These are phyloP conservation scores for Cydia amplana DNA, from an alignment of 1,140 invertebrate genomes.

Conservation along the genomic window DNA sequence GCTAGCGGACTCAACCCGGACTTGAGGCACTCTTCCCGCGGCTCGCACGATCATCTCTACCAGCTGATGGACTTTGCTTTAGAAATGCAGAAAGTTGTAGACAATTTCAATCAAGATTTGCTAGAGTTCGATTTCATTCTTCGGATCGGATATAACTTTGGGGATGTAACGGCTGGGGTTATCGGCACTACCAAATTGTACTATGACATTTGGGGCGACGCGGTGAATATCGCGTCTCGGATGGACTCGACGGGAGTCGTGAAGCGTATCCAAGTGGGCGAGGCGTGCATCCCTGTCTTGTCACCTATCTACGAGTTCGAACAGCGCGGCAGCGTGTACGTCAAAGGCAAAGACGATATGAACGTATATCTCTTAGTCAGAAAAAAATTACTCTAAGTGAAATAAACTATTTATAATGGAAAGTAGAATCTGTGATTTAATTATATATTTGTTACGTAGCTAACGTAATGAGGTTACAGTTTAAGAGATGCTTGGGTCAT, in stretches of 20 bases:
- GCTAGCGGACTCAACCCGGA: constrained; percentile 95
- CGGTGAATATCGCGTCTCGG: constrained; percentile 97
- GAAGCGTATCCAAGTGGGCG: constrained; percentile 92
- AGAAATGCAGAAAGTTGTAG: constrained; percentile 92
- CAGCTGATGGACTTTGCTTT: constrained; percentile 93
- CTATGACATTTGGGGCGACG: constrained; percentile 99
- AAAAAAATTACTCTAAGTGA: constrained; percentile 72
- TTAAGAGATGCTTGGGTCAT: constrained; percentile 42
- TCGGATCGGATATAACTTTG: constrained; percentile 90
- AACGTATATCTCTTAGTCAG: constrained; percentile 88
- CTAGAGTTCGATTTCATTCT: constrained; percentile 95
- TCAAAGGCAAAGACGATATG: constrained; percentile 98
- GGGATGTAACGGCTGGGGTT: constrained; percentile 96
- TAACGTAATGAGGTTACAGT: constrained; percentile 38
- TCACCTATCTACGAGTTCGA: constrained; percentile 88
- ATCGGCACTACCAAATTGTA: constrained; percentile 97
- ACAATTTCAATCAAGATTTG: constrained; percentile 93
- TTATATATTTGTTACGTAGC: constrained; percentile 64
- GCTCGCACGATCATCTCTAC: constrained; percentile 89
- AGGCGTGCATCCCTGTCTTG: constrained; percentile 85
- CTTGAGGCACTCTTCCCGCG: constrained; percentile 81
- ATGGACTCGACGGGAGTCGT: constrained; percentile 96
- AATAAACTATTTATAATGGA: constrained; percentile 53
- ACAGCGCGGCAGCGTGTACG: constrained; percentile 91
- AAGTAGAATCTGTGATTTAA: constrained; percentile 79